These are phyloP conservation scores for Drosophila nr. perissopoda DNA, from an alignment of 2,888 invertebrate species.

Conservation along the genomic window DNA sequence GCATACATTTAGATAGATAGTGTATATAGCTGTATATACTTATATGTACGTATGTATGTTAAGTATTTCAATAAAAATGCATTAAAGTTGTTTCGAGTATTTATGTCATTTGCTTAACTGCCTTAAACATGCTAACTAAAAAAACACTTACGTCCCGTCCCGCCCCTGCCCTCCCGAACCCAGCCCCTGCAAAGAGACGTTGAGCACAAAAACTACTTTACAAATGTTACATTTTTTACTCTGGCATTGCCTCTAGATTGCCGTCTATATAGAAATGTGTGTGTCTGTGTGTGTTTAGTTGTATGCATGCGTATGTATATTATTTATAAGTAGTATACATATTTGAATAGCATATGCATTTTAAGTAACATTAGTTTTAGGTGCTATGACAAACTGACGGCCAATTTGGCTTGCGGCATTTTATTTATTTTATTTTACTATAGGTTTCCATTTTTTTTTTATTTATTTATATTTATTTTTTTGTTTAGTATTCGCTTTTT, in stretches of 20 bases:
- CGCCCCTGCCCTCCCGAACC: not conserved
- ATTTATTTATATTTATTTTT: slow-evolving; percentile 10
- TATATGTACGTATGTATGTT: slow-evolving; percentile 34
- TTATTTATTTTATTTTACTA: slow-evolving; percentile 15
- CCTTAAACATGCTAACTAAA: slow-evolving; percentile 67
- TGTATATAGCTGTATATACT: slow-evolving; percentile 35
- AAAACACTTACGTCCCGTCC: slow-evolving; percentile 23
- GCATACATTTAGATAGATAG: slow-evolving; percentile 31
- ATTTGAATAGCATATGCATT: slow-evolving; percentile 35
- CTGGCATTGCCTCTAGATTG: slow-evolving; percentile 58
- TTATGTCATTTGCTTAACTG: slow-evolving; percentile 70
- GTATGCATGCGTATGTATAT: slow-evolving; percentile 17
- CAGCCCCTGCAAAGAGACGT: slow-evolving; percentile 32
- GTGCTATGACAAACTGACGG: slow-evolving; percentile 72
- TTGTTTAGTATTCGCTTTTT: slow-evolving; percentile 45
- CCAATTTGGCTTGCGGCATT: slow-evolving; percentile 65
- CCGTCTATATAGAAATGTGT: slow-evolving; percentile 34
- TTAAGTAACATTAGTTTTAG: slow-evolving; percentile 66
- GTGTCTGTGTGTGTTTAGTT: slow-evolving; percentile 4
- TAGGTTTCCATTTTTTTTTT: not conserved
- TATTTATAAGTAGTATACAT: slow-evolving; percentile 45
- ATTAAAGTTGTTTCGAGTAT: slow-evolving; percentile 76
- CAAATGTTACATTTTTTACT: slow-evolving; percentile 69
- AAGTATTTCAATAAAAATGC: slow-evolving; percentile 71
- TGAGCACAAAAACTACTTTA: slow-evolving; percentile 70